A percentile compares a stretch with the other conserved stretches of the same genome.
Conservation (phyloP, 1,140 invertebrate species). For the Papilio xuthus region DNA sequence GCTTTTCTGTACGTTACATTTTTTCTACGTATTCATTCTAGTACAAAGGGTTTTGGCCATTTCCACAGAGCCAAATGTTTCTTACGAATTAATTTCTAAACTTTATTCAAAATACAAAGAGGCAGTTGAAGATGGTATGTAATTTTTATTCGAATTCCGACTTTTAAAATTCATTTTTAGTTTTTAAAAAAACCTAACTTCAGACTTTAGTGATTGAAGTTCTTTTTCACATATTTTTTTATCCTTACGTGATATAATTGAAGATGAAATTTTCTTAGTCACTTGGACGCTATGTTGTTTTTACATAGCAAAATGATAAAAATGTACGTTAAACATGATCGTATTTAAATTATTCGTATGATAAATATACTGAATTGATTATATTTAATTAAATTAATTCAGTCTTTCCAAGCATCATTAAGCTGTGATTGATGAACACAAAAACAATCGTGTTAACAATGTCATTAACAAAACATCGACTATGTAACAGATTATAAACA, state of each 20-base stretch:
- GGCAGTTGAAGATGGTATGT: constrained; percentile 49
- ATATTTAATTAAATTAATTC: background rate
- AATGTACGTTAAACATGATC: too few relatives aligned
- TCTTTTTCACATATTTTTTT: too few relatives aligned
- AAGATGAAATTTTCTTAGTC: too few relatives aligned
- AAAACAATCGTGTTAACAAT: background rate
- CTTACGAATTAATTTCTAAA: constrained; percentile 46
- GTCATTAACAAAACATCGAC: constrained; percentile 37
- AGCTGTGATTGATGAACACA: background rate
- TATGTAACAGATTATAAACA: background rate
- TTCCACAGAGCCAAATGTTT: background rate
- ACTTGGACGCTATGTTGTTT: too few relatives aligned
- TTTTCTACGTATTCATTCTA: constrained; percentile 32
- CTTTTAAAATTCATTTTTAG: background rate
- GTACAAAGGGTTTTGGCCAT: constrained; percentile 27
- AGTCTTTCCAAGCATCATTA: background rate
- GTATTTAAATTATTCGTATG: background rate
- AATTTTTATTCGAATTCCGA: background rate
- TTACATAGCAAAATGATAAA: too few relatives aligned
- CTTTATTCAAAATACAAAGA: constrained; percentile 56
- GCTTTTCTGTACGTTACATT: constrained; percentile 39
- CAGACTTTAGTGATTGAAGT: too few relatives aligned
- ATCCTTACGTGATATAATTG: too few relatives aligned
- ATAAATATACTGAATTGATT: background rate
- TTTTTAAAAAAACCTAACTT: too few relatives aligned